Base-by-base conservation (phyloP, 2,888 invertebrate genomes). In the Calephelis perditalis region DNA sequence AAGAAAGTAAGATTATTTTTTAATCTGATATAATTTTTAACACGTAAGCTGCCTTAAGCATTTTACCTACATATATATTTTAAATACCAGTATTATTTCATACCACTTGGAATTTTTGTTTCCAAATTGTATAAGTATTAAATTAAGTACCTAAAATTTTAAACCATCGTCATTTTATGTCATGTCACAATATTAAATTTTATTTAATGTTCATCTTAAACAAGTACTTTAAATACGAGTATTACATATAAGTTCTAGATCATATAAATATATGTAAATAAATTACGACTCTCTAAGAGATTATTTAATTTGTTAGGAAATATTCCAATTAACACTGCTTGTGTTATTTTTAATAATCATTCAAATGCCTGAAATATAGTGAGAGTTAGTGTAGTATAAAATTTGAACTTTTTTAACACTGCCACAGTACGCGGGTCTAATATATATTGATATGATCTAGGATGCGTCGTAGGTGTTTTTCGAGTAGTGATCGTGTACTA, bases 361-460 rank as follows among this genome's bases (percentile, higher is more conserved):
- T 81, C 79, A 81, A 67, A 78, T 77, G 84, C 85, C 84, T 86
- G 83, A 79, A 79, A 80, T 74, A 87, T 87, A 87, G 86, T 84
- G 88, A 88, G 87, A 84, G 79, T 81, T 87, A 89, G 86, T 70
- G 81, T 88, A 88, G 86, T 74, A 73, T 84, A 83, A 83, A 81
- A 72, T 81, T 73, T 84, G 79, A 81, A 73, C 81, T 80, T 76
- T 74, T 75, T 75, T 72, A 69, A 74, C 80, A 80, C 82, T 82
- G 82, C 80, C 81, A 79, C 78, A 77, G 75, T 75, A 78, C 76
- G 81, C 81, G 79, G 80, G 78, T 65, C 76, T 76, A 75, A 73
- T 75, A 82, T 89, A 88, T 89, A 88, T 89, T 88, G 81, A 90
- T 90, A 90, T 90, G 89, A 89, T 90, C 89, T 90, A 89, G 89